Evolutionary conservation across 2,113 vertebrate species (phyloP).

Genomic region (Opisthocomus hoazin): DNA sequence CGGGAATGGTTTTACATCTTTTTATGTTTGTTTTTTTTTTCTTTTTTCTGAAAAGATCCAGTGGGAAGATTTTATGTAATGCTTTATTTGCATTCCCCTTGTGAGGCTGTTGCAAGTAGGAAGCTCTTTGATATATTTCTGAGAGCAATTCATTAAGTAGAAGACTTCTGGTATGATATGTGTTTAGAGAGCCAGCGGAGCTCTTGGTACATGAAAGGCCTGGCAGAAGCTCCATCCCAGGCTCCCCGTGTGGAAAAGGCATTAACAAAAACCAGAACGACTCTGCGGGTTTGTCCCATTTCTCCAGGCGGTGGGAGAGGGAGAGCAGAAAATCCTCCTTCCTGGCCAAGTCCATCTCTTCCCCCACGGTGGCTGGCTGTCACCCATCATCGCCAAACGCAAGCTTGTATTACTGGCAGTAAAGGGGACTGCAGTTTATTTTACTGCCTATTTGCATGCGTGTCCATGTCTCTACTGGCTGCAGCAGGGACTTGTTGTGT

Average conservation of each 20-base stretch:
- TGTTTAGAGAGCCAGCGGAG: background rate
- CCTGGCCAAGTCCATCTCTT: background rate
- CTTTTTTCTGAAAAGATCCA: background rate
- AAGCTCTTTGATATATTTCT: slow-evolving; percentile 26
- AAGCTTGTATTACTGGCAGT: background rate
- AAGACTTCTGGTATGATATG: background rate
- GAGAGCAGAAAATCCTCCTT: background rate
- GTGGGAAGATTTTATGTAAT: slow-evolving; percentile 43
- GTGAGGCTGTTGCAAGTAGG: background rate
- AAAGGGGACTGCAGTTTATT: background rate
- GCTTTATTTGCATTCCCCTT: slow-evolving; percentile 37
- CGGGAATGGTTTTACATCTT: background rate
- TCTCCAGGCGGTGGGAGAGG: background rate
- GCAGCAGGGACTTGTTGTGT: background rate
- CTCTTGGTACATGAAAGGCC: background rate
- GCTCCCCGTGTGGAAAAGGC: background rate
- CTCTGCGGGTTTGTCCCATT: background rate
- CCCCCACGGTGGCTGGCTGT: background rate
- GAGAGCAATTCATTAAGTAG: slow-evolving; percentile 7
- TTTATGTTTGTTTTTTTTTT: background rate
- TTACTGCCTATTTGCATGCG: background rate
- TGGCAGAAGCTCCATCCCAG: background rate
- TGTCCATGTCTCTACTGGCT: background rate
- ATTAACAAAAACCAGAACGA: background rate
- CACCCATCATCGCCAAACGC: background rate